Base-by-base conservation (phyloP, 1,140 invertebrate genomes). In the Caenorhabditis latens region DNA sequence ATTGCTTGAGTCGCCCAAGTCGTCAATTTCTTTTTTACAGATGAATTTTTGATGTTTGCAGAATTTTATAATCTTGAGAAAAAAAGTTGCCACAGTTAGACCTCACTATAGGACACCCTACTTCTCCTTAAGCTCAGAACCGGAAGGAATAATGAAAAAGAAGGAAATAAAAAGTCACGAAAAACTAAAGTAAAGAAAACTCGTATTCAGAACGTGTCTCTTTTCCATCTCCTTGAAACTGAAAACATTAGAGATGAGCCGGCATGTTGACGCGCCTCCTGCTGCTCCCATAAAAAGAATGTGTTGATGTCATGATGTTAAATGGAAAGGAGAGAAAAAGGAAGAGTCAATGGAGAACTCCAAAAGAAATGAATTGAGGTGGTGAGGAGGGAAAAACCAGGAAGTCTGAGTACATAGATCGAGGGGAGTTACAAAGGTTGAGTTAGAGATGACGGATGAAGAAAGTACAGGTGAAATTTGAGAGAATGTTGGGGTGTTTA, bases 181-280 rank as follows among this genome's bases (percentile, higher is more conserved):
- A 65, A 65, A 14, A 65, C 11, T 40, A 32, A 65, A 40, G 32
- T 9, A 16, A 32, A 65, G 32, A 24, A 32, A 65, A 65, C 24
- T 0, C 2, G 32, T 32, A 42, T 65, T 42, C 32, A 65, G 61
- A 65, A 65, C 61, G 61, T 65, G 61, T 42, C 32, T 65, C 40
- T 65, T 32, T 32, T 32, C 32, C 32, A 1, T 32, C 32, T 32
- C 32, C 61, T 65, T 65, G 32, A 65, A 65, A 65, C 57, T 40
- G 61, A 65, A 65, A 65, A 65, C 32, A 32, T 32, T 40, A 40
- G 61, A 65, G 61, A 65, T 65, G 61, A 65, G 61, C 61, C 32
- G 61, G 11, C 63, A 14, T 67, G 40, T 75, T 75, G 48, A 75
- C 46, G 67, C 46, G n/a, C 61, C 61, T 8, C 61, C 11, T 48